Base-by-base conservation (phyloP, 2,888 invertebrate genomes). In the Trissoscelio sp. region DNA sequence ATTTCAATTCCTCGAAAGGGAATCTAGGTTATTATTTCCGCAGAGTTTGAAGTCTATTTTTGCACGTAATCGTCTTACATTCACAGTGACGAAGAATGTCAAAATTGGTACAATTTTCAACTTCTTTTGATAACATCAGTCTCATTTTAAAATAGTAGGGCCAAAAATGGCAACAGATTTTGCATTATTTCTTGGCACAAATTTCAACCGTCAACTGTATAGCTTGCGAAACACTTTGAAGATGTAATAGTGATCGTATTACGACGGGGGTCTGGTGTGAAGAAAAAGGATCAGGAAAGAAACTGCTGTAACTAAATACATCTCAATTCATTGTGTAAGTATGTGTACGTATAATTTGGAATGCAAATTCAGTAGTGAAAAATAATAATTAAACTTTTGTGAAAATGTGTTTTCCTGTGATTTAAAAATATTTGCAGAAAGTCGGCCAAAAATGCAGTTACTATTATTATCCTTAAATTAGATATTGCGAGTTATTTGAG, bases 221-320 rank as follows among this genome's bases (percentile, higher is more conserved):
- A 11, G 9, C 34, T 37, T 37, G 34, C 11, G 34, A 37, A 37
- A 37, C n/a, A 34, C 16, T 55, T 55, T 55, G 16, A 16, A 31
- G 34, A 55, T 55, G 34, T 31, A 31, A 6, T 39, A 12, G 3
- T 58, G 12, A 58, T 89, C 88, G 87, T 88, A 87, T 89, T 89
- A 89, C 89, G 85, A 88, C 83, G 86, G 85, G 86, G 84, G 82
- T 85, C 87, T 88, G 87, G 88, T 88, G 87, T 89, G 88, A 88
- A 88, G 22, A 16, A 34, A 34, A 42, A 20, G 18, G 28, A 20
- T 42, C 24, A 24, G 3, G 34, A 11, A 11, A 37, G 20, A 58
- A 87, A 85, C 85, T 81, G 86, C 11, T 4, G 85, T 88, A 88
- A 89, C 89, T 87, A 86, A 90, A 89, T 90, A 89, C 87, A 87